Base-by-base conservation (phyloP, 2,113 vertebrate species). In the Apistogramma diplotaenia region DNA sequence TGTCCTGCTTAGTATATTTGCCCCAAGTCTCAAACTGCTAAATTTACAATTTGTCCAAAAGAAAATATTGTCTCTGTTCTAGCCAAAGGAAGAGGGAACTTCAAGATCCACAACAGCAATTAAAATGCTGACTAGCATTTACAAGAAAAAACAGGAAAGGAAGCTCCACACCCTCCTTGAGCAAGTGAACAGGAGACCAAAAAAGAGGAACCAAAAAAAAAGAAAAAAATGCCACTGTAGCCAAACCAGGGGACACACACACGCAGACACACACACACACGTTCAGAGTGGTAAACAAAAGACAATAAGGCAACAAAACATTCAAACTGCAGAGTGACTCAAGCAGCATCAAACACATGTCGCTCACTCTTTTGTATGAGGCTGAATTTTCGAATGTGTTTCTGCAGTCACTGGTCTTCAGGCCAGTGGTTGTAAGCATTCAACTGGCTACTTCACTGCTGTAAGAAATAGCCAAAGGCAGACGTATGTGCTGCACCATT, bases 111-210 rank as follows among this genome's bases (percentile, higher is more conserved):
- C 7, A 11, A 37, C 60, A 43, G 33, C 49, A 82, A 88, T 86
- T 82, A 85, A 79, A 82, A 87, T 81, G 81, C 85, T 78, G 53
- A 85, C 77, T 67, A 74, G 81, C 59, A 70, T 85, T 87, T 81
- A 78, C n/a, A 87, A 33, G 71, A 55, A 82, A 82, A 87, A 87
- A 92, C 76, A 87, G 87, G 79, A 92, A 88, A 78, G 61, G 80
- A 88, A 86, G 83, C 78, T 77, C 84, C 86, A 84, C 91, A 84
- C 90, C 87, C 91, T 83, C 6, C 43, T 31, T 53, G 23, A 82
- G 43, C 67, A 65, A 82, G 16, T 19, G 21, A 11, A 10, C 15
- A 65, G 53, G 78, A 35, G 33, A 35, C 33, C 33, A 35, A 35
- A 35, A 35, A 46, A 53, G 72, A 86, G 29, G 49, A 85, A 86